Percentiles rank a stretch among this genome's conserved stretches.
Conservation (phyloP, 2,888 invertebrate species). For the Eupithecia vulgata region DNA sequence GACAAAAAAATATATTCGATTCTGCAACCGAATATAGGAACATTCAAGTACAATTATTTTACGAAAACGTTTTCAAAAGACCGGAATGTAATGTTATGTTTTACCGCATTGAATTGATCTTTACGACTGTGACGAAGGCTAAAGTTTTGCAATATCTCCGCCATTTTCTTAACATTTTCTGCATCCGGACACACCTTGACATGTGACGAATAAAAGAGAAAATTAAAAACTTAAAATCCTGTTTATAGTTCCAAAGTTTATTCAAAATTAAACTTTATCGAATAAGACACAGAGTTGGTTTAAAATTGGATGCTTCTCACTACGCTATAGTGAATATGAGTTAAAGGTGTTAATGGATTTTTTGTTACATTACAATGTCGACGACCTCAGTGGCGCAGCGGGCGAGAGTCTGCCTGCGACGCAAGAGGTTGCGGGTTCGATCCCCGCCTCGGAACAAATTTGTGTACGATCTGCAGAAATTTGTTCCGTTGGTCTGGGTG, state of each 20-base stretch:
- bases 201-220: slow-evolving; percentile 32
- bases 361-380: too few relatives aligned
- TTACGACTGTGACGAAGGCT: not conserved
- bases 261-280: not conserved
- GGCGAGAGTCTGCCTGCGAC: too few relatives aligned
- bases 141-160: slow-evolving; percentile 2
- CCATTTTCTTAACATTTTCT: slow-evolving; percentile 20
- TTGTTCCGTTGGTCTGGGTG: too few relatives aligned
- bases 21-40: too few relatives aligned
- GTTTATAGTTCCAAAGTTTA: slow-evolving; percentile 10
- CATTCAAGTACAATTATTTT: too few relatives aligned
- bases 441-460: too few relatives aligned
- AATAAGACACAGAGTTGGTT: not conserved
- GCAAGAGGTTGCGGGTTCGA: too few relatives aligned
- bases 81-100: not conserved
- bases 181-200: slow-evolving; percentile 44
- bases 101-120: not conserved
- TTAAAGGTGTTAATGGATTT: not conserved
- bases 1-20: too few relatives aligned
- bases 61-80: not conserved
- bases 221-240: slow-evolving; percentile 29
- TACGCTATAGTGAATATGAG: slow-evolving; percentile 17
- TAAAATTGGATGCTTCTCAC: not conserved
- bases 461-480: too few relatives aligned
- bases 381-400: too few relatives aligned